Evolutionary conservation across 2,888 invertebrate species (phyloP).

Genomic region (Therioaphis trifolii): DNA sequence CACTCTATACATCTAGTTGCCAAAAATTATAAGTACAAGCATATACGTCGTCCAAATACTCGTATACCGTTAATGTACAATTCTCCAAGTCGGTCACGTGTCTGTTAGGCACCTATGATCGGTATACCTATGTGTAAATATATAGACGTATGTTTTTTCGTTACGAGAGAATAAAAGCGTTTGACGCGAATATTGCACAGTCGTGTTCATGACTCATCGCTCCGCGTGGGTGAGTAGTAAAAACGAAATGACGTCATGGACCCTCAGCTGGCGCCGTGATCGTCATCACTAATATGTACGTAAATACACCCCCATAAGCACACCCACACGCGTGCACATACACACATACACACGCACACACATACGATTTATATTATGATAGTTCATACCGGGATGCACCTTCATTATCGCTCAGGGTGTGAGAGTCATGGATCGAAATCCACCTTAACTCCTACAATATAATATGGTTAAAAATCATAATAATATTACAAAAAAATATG

Average conservation of each 20-base stretch:
- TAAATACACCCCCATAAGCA: neutral
- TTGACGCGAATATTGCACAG: neutral
- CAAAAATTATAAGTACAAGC: too few relatives aligned
- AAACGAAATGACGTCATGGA: slow-evolving; percentile 14
- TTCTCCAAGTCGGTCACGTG: too few relatives aligned
- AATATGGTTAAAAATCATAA: too few relatives aligned
- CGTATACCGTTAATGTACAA: too few relatives aligned
- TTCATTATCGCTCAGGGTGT: neutral
- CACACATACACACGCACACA: neutral
- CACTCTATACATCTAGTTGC: too few relatives aligned
- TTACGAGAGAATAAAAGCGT: neutral
- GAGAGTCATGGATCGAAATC: slow-evolving; percentile 4
- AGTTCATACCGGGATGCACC: neutral
- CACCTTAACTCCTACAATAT: too few relatives aligned
- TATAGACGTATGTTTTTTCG: neutral
- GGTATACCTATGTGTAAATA: too few relatives aligned
- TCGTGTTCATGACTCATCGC: neutral
- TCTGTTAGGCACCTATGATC: too few relatives aligned
- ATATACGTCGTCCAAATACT: too few relatives aligned
- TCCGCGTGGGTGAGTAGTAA: neutral
- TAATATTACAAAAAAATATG: too few relatives aligned
- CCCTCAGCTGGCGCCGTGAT: neutral
- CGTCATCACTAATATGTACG: neutral
- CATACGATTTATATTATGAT: neutral
- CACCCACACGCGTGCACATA: neutral